Evolutionary conservation across 1,140 invertebrate genomes (phyloP).

Genomic region (Trichonephila clavipes): DNA sequence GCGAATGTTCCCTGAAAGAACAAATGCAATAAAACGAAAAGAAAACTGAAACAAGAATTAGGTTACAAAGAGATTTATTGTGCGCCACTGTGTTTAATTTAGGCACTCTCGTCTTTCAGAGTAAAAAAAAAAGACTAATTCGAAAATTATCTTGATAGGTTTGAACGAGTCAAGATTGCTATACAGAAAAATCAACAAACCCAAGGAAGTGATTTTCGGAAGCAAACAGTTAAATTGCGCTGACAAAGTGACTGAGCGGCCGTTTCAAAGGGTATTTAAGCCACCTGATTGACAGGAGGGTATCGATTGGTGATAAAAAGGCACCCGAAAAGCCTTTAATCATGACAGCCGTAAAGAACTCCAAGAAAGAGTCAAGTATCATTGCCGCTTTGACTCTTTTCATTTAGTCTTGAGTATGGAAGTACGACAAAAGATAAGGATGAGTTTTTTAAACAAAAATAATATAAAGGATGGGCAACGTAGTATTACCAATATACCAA

Average conservation of each 20-base stretch:
- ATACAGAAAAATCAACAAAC: background rate
- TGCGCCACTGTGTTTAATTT: no score
- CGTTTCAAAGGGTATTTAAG: background rate
- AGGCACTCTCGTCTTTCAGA: no score
- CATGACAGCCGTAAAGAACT: background rate
- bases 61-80: no score
- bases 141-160: background rate
- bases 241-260: background rate
- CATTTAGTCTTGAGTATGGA: background rate
- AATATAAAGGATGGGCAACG: no score
- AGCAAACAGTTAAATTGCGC: background rate
- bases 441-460: background rate
- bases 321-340: slow-evolving; percentile 2
- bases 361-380: background rate
- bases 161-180: background rate
- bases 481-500: no score
- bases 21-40: no score
- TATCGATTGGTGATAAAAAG: background rate
- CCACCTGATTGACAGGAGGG: background rate
- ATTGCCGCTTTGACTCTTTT: background rate
- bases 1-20: no score
- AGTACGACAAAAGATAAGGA: background rate
- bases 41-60: no score
- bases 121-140: no score
- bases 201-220: background rate